A percentile compares a stretch with the other conserved stretches of the same genome.
phyloP scores from a whole-genome alignment of 1,140 invertebrate species.

The Pemphigus obesinymphae region DNA sequence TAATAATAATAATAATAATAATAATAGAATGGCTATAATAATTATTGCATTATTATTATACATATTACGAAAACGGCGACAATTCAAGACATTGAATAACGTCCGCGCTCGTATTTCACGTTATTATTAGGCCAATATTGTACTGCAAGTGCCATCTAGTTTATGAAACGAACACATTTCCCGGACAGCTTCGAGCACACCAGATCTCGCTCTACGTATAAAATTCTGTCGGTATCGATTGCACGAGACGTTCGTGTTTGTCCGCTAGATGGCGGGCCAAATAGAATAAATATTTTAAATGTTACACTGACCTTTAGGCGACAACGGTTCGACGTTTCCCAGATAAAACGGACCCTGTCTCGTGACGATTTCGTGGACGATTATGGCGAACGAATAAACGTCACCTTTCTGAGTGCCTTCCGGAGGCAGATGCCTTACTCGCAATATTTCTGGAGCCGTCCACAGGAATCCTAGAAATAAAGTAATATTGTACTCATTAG shows the following conservation, averaged over 20 bases:
- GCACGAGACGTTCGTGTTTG: not conserved
- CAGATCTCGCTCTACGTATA: not conserved
- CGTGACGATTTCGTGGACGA: conserved; percentile 85
- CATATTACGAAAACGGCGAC: no score
- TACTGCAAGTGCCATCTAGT: not conserved
- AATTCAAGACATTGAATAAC: not conserved
- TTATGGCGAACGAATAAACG: conserved; percentile 92
- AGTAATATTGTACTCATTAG: not conserved
- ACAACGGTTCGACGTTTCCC: conserved; percentile 58
- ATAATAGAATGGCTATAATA: no score
- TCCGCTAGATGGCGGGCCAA: not conserved
- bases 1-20: no score
- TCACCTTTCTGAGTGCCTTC: conserved; percentile 86
- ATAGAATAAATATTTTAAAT: not conserved
- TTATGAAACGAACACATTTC: not conserved
- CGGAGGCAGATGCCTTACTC: conserved; percentile 62
- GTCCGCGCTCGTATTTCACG: no score
- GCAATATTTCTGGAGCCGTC: conserved; percentile 87
- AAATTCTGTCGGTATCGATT: not conserved
- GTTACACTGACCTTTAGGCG: conserved; percentile 61
- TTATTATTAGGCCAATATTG: not conserved
- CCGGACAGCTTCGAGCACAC: not conserved
- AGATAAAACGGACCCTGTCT: conserved; percentile 84
- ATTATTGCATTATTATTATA: no score
- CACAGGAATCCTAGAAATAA: conserved; percentile 67